Conservation (phyloP, 2,113 vertebrate genomes). For the Colaptes auratus region DNA sequence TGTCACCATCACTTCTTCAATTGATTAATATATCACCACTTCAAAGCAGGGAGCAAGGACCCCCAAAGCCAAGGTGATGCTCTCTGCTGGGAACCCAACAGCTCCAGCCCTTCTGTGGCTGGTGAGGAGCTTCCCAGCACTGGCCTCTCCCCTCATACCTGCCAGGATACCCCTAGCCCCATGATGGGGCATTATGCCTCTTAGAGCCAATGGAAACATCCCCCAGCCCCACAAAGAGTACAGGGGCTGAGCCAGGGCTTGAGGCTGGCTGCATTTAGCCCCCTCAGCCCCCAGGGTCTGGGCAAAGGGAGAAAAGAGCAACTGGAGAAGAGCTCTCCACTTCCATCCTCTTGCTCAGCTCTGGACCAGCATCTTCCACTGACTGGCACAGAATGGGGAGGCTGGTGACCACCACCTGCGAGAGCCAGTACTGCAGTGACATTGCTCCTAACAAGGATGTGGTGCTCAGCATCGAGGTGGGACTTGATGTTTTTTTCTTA, state of each 20-base stretch:
- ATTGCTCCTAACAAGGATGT: background rate
- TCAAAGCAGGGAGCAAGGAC: background rate
- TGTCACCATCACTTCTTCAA: background rate
- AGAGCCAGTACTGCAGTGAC: fast-evolving
- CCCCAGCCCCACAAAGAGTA: fast-evolving
- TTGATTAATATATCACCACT: background rate
- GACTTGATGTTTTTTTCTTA: background rate
- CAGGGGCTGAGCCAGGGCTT: background rate
- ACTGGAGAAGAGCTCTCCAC: fast-evolving
- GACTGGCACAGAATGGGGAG: fast-evolving
- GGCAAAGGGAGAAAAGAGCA: fast-evolving
- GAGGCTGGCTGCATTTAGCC: background rate
- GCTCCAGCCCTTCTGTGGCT: background rate
- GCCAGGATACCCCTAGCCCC: fast-evolving
- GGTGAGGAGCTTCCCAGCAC: fast-evolving
- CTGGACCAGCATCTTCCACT: background rate
- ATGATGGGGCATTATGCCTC: fast-evolving
- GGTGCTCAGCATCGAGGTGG: fast-evolving
- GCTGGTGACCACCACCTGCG: fast-evolving
- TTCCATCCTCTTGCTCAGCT: background rate
- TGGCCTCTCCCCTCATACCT: fast-evolving
- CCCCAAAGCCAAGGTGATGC: background rate
- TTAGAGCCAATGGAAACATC: background rate
- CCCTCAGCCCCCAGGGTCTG: fast-evolving
- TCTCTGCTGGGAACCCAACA: background rate